phyloP scores from a whole-genome alignment of 1,140 invertebrate species.

The Trichomalopsis sarcophagae region DNA sequence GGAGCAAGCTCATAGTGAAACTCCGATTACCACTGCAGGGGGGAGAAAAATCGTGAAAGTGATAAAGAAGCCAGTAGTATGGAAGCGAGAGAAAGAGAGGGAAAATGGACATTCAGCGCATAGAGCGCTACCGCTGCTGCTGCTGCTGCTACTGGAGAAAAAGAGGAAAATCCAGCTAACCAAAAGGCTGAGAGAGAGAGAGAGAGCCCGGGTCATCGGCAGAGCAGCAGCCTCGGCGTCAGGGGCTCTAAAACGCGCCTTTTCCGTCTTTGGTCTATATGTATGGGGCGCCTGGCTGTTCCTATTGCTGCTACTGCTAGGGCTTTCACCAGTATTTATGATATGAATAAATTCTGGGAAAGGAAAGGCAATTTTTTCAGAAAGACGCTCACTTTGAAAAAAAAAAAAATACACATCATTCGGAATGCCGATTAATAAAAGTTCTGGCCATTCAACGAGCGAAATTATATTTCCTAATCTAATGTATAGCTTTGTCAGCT shows the following conservation, averaged over 20 bases:
- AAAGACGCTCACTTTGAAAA: background rate
- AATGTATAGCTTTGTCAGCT: no score
- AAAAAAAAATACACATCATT: no score
- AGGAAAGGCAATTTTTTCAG: background rate
- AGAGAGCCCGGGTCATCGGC: slow-evolving; percentile 7
- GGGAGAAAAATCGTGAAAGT: slow-evolving; percentile 4
- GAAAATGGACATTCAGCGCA: background rate
- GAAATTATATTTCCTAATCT: no score
- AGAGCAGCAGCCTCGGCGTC: background rate
- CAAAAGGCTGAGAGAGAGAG: background rate
- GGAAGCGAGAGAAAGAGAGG: background rate
- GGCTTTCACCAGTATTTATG: background rate
- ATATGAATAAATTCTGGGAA: background rate
- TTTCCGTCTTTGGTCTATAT: background rate
- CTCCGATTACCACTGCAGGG: background rate
- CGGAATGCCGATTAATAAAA: no score
- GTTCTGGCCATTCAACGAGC: no score
- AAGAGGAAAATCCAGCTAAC: background rate
- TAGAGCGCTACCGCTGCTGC: background rate
- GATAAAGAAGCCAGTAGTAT: slow-evolving; percentile 1
- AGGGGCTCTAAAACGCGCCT: background rate
- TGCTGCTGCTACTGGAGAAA: background rate
- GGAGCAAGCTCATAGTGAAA: slow-evolving; percentile 9
- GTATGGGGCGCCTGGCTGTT: background rate
- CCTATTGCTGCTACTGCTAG: background rate